Evolutionary conservation across 2,888 invertebrate genomes (phyloP).

Genomic region (Ophioninae sp.): DNA sequence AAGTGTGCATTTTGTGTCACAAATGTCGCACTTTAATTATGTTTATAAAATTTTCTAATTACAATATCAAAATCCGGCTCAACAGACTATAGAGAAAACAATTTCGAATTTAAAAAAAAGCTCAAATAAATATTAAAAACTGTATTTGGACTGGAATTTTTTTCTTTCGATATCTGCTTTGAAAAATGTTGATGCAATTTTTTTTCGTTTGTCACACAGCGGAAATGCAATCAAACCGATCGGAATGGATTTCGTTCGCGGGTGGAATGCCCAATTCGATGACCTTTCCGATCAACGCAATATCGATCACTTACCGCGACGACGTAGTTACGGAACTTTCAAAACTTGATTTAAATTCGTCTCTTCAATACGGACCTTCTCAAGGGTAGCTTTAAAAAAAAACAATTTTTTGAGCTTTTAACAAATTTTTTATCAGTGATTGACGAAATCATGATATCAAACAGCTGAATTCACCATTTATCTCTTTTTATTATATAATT

Average conservation of each 20-base stretch:
- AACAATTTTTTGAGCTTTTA: background rate
- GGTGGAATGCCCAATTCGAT: conserved; percentile 88
- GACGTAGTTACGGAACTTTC: conserved; percentile 82
- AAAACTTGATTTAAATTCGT: conserved; percentile 84
- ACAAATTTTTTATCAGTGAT: no score
- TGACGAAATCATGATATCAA: no score
- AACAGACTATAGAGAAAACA: no score
- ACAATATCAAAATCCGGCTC: no score
- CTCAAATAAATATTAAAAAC: no score
- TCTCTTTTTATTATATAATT: no score
- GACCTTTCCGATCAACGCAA: conserved; percentile 86
- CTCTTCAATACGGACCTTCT: conserved; percentile 89
- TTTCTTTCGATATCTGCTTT: background rate
- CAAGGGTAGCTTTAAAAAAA: conserved; percentile 83
- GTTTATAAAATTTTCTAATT: no score
- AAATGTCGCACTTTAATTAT: no score
- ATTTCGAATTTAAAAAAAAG: no score
- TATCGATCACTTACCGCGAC: conserved; percentile 83
- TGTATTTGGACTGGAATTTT: no score
- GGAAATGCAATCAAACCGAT: conserved; percentile 79
- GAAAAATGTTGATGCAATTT: background rate
- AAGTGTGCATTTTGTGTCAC: no score
- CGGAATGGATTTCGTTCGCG: conserved; percentile 84
- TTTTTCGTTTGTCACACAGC: conserved; percentile 74
- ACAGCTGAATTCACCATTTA: no score